Percentiles rank a stretch among this genome's conserved stretches.
These are phyloP conservation scores for Cebidichthys violaceus DNA, from an alignment of 2,113 vertebrate species.

Conservation along the genomic window DNA sequence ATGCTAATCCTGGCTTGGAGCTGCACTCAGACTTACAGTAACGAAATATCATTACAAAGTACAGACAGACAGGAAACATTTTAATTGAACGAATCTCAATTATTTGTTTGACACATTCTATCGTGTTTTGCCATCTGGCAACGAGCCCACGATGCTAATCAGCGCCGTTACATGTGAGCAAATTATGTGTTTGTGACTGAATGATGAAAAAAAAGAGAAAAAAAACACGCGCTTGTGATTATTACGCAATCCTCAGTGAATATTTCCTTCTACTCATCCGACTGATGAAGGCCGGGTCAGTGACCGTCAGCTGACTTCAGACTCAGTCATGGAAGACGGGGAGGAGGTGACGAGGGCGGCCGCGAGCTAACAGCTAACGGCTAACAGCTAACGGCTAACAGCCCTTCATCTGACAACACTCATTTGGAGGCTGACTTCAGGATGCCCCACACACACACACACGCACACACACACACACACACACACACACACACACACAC, in stretches of 20 bases:
- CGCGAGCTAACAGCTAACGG: too few species aligned
- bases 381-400: too few species aligned
- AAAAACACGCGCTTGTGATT: slow-evolving; percentile 17
- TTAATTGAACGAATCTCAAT: not conserved
- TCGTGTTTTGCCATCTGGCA: not conserved
- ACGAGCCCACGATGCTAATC: not conserved
- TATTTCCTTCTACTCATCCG: slow-evolving; percentile 1
- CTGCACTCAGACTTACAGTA: not conserved
- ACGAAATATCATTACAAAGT: not conserved
- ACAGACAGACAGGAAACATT: not conserved
- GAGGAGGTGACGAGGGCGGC: not conserved
- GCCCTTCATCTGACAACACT: slow-evolving; percentile 38
- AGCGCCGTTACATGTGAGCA: not conserved
- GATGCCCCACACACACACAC: slow-evolving; percentile 4
- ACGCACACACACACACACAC: not conserved
- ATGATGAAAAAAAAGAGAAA: not conserved
- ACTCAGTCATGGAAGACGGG: slow-evolving; percentile 1
- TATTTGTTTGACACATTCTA: too few species aligned
- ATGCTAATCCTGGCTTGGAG: not conserved
- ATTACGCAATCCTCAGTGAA: not conserved
- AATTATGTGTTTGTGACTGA: not conserved
- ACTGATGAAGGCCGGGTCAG: not conserved
- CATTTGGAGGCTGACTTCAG: slow-evolving; percentile 18
- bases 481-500: slow-evolving; percentile 6
- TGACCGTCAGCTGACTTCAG: slow-evolving; percentile 36